Base-by-base conservation (phyloP, 2,888 invertebrate species). In the Parnassius smintheus region DNA sequence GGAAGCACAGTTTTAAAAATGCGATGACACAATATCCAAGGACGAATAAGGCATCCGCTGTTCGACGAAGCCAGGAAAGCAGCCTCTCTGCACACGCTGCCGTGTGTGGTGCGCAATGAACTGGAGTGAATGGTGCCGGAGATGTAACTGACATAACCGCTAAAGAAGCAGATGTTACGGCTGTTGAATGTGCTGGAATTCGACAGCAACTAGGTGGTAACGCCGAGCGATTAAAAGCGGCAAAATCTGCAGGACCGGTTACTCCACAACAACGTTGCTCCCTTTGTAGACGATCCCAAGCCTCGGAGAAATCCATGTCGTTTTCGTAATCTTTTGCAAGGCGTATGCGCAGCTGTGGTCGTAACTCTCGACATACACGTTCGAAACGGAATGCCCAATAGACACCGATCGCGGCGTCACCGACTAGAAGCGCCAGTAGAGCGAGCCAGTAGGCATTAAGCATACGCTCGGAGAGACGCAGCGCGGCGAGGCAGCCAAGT, bases 21-120 rank as follows among this genome's bases (percentile, higher is more conserved):
- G 97, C 96, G 75, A 97, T 95, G 68, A 97, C 96, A 90, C 97
- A 97, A 85, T 96, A 97, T 64, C 97, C 97, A 73, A 96, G 86
- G 65, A 96, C 94, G 80, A 96, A 96, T 63, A 97, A 93, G 65
- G 96, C 92, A 81, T 97, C 96, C 58, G 96, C 96, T 53, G 96
- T 96, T 79, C 95, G 93, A 71, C 95, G 92, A 57, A 97, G 91
- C 95, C 97, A 97, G 70, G 93, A 91, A 64, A 95, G 91, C 66
- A 97, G 90, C 66, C 94, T 92, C 71, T 95, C 95, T 69, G 95
- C 95, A 88, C 97, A 97, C 68, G 96, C 96, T 59, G 90, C 85
- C 4, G 88, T 85, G 68, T 92, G 91, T 22, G 91, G 91, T 50
- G 88, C 87, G 76, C 87, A 92, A 63, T 90, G 89, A 49, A 85